Evolutionary conservation across 2,888 invertebrate genomes (phyloP), one percentile per base, ranked within the genome.

Genomic region (Cheilosia vulpina): DNA sequence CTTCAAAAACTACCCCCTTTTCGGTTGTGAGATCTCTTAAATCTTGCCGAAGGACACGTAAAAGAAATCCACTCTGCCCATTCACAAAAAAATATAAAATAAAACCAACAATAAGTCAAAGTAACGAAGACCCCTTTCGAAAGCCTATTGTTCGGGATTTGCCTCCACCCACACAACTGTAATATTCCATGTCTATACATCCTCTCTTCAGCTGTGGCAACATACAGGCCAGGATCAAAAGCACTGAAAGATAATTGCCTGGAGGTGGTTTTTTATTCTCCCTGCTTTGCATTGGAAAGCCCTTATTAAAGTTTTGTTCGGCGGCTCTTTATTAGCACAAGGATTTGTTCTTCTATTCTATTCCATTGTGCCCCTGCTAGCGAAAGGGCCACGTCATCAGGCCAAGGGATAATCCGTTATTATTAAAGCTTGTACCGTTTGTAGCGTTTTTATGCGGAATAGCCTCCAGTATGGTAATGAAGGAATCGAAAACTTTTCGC

Each of bases 141-240:
- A 43, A 21, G 50, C 31, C 27, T 58, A 76, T 76, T 58, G 58
- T 43, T 41, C 4, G 17, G 58, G 19, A 58, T 66, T 41, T 52
- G n/a, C 27, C 27, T 47, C 17, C 17, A 34, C 57, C 57, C 15
- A 24, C 43, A 11, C 27, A 15, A 11, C 65, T 6, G n/a, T 9
- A 1, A 11, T 31, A 31, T 7, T 43, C 13, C 19, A 21, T 47
- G n/a, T 63, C 31, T 15, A 13, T 19, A 11, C 5, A 4, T 43
- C 6, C 24, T 38, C 41, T 19, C 52, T 24, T 72, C 41, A 60
- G n/a, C 17, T 38, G 21, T 60, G 50, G 24, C 53, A 57, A 73
- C 68, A 81, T 81, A 69, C 50, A 72, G 77, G 77, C 62, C 83
- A 78, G 72, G 78, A 83, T 83, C 83, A 78, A 78, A 83, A 60